Evolutionary conservation across 2,888 invertebrate genomes (phyloP), one percentile per base, ranked within the genome.

Genomic region (Malthinus seriepunctatus): DNA sequence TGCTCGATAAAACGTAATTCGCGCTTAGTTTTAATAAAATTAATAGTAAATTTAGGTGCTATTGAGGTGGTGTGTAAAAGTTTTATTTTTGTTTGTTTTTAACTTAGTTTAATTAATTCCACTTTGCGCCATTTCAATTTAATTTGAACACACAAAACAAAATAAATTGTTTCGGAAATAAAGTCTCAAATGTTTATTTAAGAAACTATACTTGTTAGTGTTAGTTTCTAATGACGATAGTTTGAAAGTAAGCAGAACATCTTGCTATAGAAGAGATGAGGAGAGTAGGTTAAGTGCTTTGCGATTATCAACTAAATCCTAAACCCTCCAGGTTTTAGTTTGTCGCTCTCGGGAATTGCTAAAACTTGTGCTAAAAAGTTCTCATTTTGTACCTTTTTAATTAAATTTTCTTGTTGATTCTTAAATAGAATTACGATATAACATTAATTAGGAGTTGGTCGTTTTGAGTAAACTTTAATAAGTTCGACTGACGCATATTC

Each of bases 401-500:
- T 42, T 42, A 23, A 15, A 42, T 15, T 42, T 38, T 42, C 14
- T n/a, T 42, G 39, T 14, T 23, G 14, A 2, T 14, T 42, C 14
- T n/a, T 42, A 42, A 42, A 42, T 9, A 15, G 14, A 15, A 42
- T 42, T 15, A 42, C 39, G 23, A 42, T 42, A 42, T 23, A 23
- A 23, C 23, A 31, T 52, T 12, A 37, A 47, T 48, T 58, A 49
- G 52, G 58, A 58, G 53, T 58, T 58, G 32, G 35, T 15, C 35
- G 62, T 64, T 63, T 59, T 60, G 56, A 62, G 64, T 56, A 61
- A 61, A 63, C 60, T 64, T 65, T 65, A 65, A 65, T 65, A 66
- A 64, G 61, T 64, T 64, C 57, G 55, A 64, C 62, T 65, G 53
- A 58, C 58, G 53, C 48, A 53, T 58, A 53, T 58, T 58, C 58